Base-by-base conservation (phyloP, 2,113 vertebrate species). In the Gymnobelideus leadbeateri region DNA sequence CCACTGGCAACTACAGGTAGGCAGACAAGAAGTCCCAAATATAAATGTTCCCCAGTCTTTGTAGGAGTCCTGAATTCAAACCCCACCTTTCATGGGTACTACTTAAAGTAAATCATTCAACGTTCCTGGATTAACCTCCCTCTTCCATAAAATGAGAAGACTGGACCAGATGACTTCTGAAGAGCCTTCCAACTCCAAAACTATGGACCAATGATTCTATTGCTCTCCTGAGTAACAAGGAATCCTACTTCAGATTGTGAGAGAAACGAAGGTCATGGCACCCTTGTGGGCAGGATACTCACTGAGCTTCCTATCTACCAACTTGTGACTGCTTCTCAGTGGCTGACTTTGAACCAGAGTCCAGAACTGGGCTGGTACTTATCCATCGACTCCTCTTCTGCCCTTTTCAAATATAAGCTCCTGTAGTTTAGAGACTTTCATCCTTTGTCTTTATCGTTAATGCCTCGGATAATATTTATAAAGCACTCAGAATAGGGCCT, bases 281-380 rank as follows among this genome's bases (percentile, higher is more conserved):
- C 55, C 51, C 50, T n/a, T 31, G 23, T 19, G 9, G 51, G 54
- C 11, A 92, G 57, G 10, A 68, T 68, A 14, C 11, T 68, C 11
- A 37, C 57, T 68, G 31, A 3, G 5, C 16, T 31, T 68, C 31
- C 47, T n/a, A 16, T 6, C 26, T 91, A 47, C 51, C 26, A 68
- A 84, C 9, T 2, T 4, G 37, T 55, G n/a, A 55, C 50, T 54
- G 6, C 49, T 21, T 2, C 6, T 43, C 25, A 51, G 77, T 90
- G 51, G 28, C 6, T 95, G 91, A 91, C 91, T 90, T 89, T 93
- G 2, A 94, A 90, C n/a, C 47, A 57, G 46, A 94, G 53, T 19
- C 47, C 51, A 68, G 9, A 6, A 90, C 57, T 28, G 37, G 57
- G 57, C 57, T 37, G 57, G 57, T 68, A 68, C 57, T 68, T 31